These are phyloP conservation scores for Limnephilus lunatus DNA, from an alignment of 2,888 invertebrate species.

Conservation along the genomic window DNA sequence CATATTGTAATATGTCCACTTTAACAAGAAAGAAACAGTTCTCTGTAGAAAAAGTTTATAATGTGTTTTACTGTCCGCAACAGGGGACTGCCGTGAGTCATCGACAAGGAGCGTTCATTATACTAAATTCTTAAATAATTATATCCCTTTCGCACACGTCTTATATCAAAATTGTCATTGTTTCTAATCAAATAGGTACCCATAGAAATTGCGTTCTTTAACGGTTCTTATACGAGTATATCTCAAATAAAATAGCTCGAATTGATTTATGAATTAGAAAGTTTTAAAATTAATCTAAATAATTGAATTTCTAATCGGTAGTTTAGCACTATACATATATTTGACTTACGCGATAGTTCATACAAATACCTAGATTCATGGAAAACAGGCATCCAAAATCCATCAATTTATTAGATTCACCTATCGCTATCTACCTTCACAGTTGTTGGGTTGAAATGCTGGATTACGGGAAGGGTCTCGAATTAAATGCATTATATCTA, in stretches of 20 bases:
- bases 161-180: neutral
- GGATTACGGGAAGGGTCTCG: neutral
- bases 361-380: no score
- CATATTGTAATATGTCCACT: neutral
- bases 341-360: no score
- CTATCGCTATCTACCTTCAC: neutral
- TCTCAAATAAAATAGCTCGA: no score
- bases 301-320: no score
- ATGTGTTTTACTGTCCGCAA: neutral
- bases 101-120: neutral
- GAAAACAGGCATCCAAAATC: no score
- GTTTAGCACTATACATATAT: no score
- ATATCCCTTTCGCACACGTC: neutral
- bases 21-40: no score
- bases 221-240: no score
- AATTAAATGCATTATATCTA: neutral
- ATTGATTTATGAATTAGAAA: no score
- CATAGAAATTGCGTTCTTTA: neutral
- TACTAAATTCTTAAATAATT: neutral
- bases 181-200: neutral
- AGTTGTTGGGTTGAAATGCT: neutral
- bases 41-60: neutral
- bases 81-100: neutral
- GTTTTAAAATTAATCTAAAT: no score
- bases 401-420: no score